Conservation (phyloP, 2,113 vertebrate genomes). For the Alethe castanea region DNA sequence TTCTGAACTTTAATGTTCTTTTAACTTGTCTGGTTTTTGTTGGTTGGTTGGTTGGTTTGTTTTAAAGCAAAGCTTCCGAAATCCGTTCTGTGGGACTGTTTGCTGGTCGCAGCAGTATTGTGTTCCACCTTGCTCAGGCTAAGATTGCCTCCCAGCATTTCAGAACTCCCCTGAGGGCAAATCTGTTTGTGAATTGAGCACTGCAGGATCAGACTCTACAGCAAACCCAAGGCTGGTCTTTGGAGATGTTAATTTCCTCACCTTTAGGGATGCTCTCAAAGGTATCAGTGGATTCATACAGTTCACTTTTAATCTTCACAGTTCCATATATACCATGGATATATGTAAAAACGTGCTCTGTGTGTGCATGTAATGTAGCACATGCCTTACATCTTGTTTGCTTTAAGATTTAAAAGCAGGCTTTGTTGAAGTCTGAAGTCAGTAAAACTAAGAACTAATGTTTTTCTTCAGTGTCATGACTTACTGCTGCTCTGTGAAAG, state of each 20-base stretch:
- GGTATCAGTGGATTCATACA: background rate
- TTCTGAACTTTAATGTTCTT: background rate
- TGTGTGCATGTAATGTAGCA: background rate
- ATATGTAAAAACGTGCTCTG: background rate
- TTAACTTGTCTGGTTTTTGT: background rate
- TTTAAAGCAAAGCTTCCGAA: background rate
- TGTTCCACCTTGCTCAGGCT: background rate
- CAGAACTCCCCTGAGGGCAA: background rate
- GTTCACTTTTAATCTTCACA: background rate
- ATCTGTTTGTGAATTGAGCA: background rate
- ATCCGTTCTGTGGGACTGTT: background rate
- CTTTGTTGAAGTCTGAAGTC: background rate
- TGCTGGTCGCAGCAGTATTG: background rate
- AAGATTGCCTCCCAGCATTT: background rate
- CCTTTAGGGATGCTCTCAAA: background rate
- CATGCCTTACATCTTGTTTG: background rate
- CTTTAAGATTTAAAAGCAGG: background rate
- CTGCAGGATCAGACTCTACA: background rate
- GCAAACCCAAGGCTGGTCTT: background rate
- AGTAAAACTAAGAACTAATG: background rate
- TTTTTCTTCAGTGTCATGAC: background rate
- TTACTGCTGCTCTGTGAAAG: background rate
- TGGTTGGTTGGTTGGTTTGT: background rate
- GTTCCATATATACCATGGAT: background rate
- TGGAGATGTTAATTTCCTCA: background rate